These are phyloP conservation scores for Mormyrus proboscirostris DNA, from an alignment of 2,797 vertebrate genomes.

Conservation along the genomic window DNA sequence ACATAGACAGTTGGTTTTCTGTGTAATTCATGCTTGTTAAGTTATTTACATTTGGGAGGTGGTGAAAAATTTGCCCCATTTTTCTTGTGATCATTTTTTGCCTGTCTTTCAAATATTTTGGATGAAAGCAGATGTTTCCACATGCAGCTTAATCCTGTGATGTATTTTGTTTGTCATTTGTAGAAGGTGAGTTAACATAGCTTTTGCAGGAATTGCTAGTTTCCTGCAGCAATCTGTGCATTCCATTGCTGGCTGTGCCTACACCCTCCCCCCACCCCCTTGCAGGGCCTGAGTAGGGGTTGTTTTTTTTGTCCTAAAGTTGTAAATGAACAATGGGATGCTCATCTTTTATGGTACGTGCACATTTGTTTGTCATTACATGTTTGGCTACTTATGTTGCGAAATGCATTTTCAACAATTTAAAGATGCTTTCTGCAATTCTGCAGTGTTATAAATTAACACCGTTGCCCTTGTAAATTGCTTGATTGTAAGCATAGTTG, in stretches of 20 bases:
- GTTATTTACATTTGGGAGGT: not conserved
- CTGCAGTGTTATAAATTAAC: not conserved
- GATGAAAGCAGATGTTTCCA: not conserved
- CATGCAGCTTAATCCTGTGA: not conserved
- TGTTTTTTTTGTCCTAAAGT: conserved; percentile 6
- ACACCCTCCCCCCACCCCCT: not conserved
- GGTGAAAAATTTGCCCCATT: not conserved
- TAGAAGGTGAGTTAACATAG: conserved; percentile 9
- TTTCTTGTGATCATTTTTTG: not conserved
- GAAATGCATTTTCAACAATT: not conserved
- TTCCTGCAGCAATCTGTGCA: not conserved
- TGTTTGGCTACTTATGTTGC: not conserved
- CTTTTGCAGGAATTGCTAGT: not conserved
- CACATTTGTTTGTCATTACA: not conserved
- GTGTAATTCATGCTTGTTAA: not conserved
- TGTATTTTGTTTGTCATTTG: not conserved
- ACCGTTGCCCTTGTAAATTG: not conserved
- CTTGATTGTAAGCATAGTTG: not conserved
- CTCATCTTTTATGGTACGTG: not conserved
- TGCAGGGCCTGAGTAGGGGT: not conserved
- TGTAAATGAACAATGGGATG: conserved; percentile 2
- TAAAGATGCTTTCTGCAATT: not conserved
- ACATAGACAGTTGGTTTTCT: not conserved
- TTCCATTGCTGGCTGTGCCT: conserved; percentile 2
- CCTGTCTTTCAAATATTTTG: not conserved